A percentile compares a stretch with the other conserved stretches of the same genome.
Conservation (phyloP, 2,113 vertebrate species). For the Aleadryas rufinucha region DNA sequence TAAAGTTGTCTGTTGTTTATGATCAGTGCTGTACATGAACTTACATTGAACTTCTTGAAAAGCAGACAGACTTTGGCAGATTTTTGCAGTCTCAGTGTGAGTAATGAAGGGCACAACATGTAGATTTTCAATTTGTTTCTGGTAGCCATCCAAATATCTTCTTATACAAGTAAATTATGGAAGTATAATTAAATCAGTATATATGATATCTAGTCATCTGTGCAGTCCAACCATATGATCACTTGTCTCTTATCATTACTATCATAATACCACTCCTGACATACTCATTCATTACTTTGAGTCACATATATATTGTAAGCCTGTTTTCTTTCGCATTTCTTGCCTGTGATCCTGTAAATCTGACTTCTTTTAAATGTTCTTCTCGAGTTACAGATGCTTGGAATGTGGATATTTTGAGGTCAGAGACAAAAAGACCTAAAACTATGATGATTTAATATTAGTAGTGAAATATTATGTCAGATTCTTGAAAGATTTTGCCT, state of each 20-base stretch:
- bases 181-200: neutral
- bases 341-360: neutral
- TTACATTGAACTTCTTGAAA: conserved; percentile 20
- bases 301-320: neutral
- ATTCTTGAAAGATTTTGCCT: neutral
- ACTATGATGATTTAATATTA: neutral
- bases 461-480: neutral
- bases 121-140: neutral
- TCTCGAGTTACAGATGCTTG: neutral
- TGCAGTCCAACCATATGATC: neutral
- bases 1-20: conserved; percentile 2
- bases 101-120: neutral
- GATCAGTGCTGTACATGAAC: neutral
- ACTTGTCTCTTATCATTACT: neutral
- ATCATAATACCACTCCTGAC: neutral
- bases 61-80: neutral
- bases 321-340: neutral
- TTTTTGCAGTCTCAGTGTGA: neutral
- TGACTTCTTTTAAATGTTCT: neutral
- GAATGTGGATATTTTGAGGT: neutral
- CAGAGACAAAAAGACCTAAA: neutral
- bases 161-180: neutral
- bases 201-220: neutral
- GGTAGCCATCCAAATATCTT: neutral
- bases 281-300: neutral